Percentiles rank a stretch among this genome's conserved stretches.
Conservation (phyloP, 2,888 invertebrate species). For the Microdon myrmicae region DNA sequence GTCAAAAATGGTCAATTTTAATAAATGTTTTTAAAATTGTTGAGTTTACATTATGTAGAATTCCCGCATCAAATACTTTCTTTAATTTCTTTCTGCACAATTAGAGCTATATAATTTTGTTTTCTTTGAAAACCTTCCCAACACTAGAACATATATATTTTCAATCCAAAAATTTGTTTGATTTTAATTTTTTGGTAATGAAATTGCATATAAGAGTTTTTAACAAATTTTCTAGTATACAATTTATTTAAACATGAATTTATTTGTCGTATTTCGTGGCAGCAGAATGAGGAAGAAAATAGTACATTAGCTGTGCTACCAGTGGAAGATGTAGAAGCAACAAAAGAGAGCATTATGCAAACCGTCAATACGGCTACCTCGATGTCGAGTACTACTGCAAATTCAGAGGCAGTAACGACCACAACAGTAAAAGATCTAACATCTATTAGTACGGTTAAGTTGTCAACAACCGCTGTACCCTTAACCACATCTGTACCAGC, state of each 20-base stretch:
- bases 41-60: too few relatives aligned
- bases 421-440: constrained; percentile 27
- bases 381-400: constrained; percentile 23
- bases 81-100: too few relatives aligned
- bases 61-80: too few relatives aligned
- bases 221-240: constrained; percentile 28
- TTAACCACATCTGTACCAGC: constrained; percentile 41
- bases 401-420: constrained; percentile 24
- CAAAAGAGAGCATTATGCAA: constrained; percentile 41
- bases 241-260: constrained; percentile 42
- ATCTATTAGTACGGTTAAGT: constrained; percentile 29
- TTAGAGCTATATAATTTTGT: too few relatives aligned
- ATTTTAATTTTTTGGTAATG: constrained; percentile 27
- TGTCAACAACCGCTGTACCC: constrained; percentile 36
- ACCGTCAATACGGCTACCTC: constrained; percentile 39
- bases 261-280: constrained; percentile 46
- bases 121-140: too few relatives aligned
- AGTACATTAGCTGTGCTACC: constrained; percentile 51
- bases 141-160: too few relatives aligned
- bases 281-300: constrained; percentile 46
- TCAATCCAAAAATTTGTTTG: too few relatives aligned
- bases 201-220: constrained; percentile 38
- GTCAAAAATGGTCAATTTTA: too few relatives aligned
- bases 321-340: constrained; percentile 42
- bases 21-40: too few relatives aligned